These are phyloP conservation scores for Campoplex capitator DNA, from an alignment of 2,888 invertebrate genomes.

Conservation along the genomic window DNA sequence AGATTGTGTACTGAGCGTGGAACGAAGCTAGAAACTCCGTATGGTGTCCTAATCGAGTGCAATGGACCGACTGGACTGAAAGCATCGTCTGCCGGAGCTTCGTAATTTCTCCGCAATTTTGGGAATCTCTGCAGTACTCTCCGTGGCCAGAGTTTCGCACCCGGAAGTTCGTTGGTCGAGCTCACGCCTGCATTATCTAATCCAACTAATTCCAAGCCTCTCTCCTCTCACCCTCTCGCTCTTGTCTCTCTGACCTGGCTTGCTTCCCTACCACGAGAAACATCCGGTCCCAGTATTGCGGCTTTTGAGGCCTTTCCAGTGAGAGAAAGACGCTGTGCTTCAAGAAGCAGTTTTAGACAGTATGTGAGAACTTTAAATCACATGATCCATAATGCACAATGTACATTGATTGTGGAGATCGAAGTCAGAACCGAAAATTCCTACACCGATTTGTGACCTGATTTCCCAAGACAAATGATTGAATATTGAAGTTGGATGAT, in stretches of 20 bases:
- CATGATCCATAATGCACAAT: background rate
- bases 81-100: conserved; percentile 52
- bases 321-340: background rate
- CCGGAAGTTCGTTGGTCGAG: conserved; percentile 71
- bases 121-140: conserved; percentile 65
- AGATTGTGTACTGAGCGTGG: conserved; percentile 28
- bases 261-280: conserved; percentile 3
- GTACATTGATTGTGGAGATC: background rate
- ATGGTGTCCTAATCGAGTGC: conserved; percentile 43
- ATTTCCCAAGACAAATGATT: background rate
- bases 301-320: conserved; percentile 23
- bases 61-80: conserved; percentile 51
- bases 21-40: conserved; percentile 54
- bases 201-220: conserved; percentile 70
- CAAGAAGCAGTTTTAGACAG: background rate
- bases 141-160: conserved; percentile 68
- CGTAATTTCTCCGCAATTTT: conserved; percentile 67
- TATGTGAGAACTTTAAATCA: background rate
- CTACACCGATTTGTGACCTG: background rate
- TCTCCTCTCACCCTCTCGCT: conserved; percentile 37
- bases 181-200: conserved; percentile 78
- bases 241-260: conserved; percentile 22
- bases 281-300: conserved; percentile 13
- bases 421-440: background rate
- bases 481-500: background rate